Base-by-base conservation (phyloP, 2,888 invertebrate species). In the Amphipyra tragopoginis region DNA sequence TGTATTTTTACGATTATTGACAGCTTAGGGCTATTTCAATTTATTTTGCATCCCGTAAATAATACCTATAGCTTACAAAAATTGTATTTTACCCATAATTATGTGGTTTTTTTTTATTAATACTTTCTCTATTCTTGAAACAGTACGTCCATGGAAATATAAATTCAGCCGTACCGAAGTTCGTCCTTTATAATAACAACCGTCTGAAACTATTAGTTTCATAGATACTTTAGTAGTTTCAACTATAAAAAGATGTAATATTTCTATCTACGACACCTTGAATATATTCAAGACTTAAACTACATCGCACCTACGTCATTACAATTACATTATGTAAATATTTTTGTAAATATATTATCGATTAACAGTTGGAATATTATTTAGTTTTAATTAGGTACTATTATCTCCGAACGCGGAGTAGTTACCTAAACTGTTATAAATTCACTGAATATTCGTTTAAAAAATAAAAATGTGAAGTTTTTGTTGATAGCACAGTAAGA, bases 401-500 rank as follows among this genome's bases (percentile, higher is more conserved):
- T 58, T 60, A 61, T 61, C 73, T 75, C 71, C 50, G 44, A 50
- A 40, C 9, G 6, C n/a, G 33, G 78, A 61, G 78, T 53, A 42
- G 79, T 78, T 78, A 78, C 78, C 78, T 78, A 73, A 56, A 61
- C 26, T 62, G 72, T 71, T 73, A 72, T 57, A 62, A 51, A 72
- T 67, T 61, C 60, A 71, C 71, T 71, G 63, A 75, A 60, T 70
- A 71, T 71, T 68, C 65, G 44, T 73, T 62, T 70, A 55, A 64
- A 59, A 50, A 55, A 71, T 76, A 61, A 59, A 65, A 68, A 67
- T 62, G 59, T 71, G 58, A 67, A 61, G 77, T 73, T 77, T 21
- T 78, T 77, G 65, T 75, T 80, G 56, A 60, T 83, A 83, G 72
- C 55, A 44, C 58, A 58, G 59, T 84, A 84, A 83, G 82, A 80